Evolutionary conservation across 2,888 invertebrate genomes (phyloP).

Genomic region (Bruchidius siliquastri): DNA sequence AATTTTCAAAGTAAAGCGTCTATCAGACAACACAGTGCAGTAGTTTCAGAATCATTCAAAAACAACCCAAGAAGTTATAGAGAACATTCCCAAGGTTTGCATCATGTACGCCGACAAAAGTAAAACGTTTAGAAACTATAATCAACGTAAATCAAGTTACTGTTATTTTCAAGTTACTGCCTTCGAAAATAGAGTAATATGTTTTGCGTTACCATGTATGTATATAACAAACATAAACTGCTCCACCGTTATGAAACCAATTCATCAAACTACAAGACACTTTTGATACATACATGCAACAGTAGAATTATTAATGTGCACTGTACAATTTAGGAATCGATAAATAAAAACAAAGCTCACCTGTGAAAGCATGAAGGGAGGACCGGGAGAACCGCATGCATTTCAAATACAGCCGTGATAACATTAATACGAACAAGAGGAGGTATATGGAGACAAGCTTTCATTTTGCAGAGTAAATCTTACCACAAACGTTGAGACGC

Average conservation of each 20-base stretch:
- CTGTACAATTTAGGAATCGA: not conserved
- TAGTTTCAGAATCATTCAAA: too few species aligned
- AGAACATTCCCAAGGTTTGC: too few species aligned
- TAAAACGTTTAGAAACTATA: too few species aligned
- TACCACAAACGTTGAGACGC: too few species aligned
- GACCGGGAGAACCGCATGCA: constrained; percentile 59
- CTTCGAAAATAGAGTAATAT: too few species aligned
- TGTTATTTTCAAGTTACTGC: too few species aligned
- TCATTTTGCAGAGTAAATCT: not conserved
- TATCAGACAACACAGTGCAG: too few species aligned
- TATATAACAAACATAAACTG: not conserved
- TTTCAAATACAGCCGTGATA: constrained; percentile 49
- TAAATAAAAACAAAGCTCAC: constrained; percentile 37
- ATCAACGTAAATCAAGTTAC: too few species aligned
- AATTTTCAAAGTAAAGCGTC: too few species aligned
- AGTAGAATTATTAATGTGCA: not conserved
- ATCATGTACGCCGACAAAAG: too few species aligned
- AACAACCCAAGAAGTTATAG: too few species aligned
- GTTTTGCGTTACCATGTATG: too few species aligned
- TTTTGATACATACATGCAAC: not conserved
- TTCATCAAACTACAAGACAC: not conserved
- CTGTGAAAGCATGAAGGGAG: constrained; percentile 48
- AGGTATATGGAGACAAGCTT: constrained; percentile 2
- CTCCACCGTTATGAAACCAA: not conserved
- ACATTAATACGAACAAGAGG: constrained; percentile 21